Evolutionary conservation across 2,113 vertebrate species (phyloP), one percentile per base, ranked within the genome.

Genomic region (Heteronetta atricapilla): DNA sequence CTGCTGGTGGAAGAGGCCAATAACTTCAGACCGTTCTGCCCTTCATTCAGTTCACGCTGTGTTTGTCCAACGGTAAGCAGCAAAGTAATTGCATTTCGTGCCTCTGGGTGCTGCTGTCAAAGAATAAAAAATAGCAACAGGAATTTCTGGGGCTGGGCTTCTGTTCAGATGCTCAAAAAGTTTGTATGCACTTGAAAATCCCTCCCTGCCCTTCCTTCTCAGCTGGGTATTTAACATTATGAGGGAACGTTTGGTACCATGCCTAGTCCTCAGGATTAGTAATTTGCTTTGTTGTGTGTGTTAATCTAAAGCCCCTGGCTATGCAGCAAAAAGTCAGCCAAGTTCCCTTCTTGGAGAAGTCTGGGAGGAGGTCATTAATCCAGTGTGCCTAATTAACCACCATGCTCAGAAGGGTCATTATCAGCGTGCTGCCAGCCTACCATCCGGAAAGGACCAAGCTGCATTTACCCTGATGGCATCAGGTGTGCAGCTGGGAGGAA

Each of bases 101-200:
- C 12, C 21, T 80, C 84, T 72, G 63, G 20, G 4, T 70, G 22
- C 40, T 88, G 13, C 28, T 67, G 33, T 64, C 53, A 86, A 90
- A 64, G 64, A 83, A 91, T 2, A 18, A 67, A 88, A 90, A 90
- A 74, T 74, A 95, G 68, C 63, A 70, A 74, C 59, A 86, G 55
- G 68, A 93, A 78, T 93, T 83, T 82, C 21, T 4, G 56, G 22
- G 59, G 19, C 63, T 91, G 78, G 53, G n/a, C n/a, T 93, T 91
- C 29, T 44, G 7, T 72, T 94, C 53, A 59, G 68, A 59, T 52
- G 56, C 63, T 93, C 50, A 72, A 11, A 75, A 91, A 83, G 2
- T 21, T 86, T 90, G 34, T 68, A 28, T 26, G 16, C 18, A 15
- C 38, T 89, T 93, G 74, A 55, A 88, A 93, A 86, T 88, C 82